Conservation (phyloP, 2,888 invertebrate genomes). For the Periphyllus acericola region DNA sequence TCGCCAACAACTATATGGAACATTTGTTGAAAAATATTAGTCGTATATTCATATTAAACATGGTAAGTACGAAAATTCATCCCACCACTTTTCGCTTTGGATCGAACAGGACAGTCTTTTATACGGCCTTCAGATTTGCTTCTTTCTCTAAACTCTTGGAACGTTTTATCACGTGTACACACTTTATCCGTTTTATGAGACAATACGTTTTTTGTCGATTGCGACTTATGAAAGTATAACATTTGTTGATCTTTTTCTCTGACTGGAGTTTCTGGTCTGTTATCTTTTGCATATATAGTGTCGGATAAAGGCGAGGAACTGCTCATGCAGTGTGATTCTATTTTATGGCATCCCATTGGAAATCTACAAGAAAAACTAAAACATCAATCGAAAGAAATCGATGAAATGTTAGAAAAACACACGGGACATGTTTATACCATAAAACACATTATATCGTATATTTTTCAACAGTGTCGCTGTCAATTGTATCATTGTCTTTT, state of each 20-base stretch:
- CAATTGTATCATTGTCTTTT: too few species aligned
- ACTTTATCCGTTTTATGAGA: constrained; percentile 68
- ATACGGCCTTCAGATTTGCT: constrained; percentile 65
- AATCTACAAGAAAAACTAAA: constrained; percentile 14
- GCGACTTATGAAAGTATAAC: constrained; percentile 45
- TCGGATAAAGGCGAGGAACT: constrained; percentile 49
- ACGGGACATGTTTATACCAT: not conserved
- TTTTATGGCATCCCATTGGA: constrained; percentile 52
- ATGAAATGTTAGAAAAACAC: too few species aligned
- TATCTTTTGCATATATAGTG: constrained; percentile 45
- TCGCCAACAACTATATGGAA: not conserved
- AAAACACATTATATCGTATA: too few species aligned
- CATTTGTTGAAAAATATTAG: not conserved
- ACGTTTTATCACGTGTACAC: constrained; percentile 47
- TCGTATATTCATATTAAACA: not conserved
- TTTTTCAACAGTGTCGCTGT: too few species aligned
- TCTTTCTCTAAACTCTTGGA: constrained; percentile 64
- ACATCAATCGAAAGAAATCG: not conserved
- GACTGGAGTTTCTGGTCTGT: constrained; percentile 46
- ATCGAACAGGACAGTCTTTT: constrained; percentile 63
- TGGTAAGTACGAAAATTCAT: not conserved
- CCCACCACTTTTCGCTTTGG: constrained; percentile 58
- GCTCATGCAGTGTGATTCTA: constrained; percentile 58
- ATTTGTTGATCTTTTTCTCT: constrained; percentile 60
- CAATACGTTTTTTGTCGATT: constrained; percentile 66